These are phyloP conservation scores for Stenoptilia bipunctidactyla DNA, from an alignment of 2,888 invertebrate species.

Conservation along the genomic window DNA sequence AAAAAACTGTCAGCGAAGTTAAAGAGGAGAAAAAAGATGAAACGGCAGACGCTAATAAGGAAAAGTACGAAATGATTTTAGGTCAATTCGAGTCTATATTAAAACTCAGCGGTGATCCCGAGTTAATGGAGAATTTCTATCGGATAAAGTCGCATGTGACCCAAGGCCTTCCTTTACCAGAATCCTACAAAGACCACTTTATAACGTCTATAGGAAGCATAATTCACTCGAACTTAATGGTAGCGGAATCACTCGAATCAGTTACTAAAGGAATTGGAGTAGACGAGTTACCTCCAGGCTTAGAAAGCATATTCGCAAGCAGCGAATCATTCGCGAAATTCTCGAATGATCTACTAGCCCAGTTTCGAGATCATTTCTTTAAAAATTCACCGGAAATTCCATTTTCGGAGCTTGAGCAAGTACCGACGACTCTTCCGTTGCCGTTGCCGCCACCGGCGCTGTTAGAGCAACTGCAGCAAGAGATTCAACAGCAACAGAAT, in stretches of 20 bases:
- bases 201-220: conserved; percentile 51
- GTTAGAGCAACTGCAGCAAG: no score
- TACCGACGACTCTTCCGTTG: no score
- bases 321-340: conserved; percentile 50
- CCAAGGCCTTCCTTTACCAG: conserved; percentile 48
- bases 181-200: conserved; percentile 51
- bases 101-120: conserved; percentile 47
- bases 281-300: conserved; percentile 21
- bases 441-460: no score
- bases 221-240: conserved; percentile 39
- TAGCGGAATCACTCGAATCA: neutral
- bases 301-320: conserved; percentile 32
- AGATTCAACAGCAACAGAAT: no score
- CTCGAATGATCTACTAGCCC: conserved; percentile 30
- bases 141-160: conserved; percentile 53
- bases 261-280: conserved; percentile 19
- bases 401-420: no score
- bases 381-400: no score
- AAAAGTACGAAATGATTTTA: conserved; percentile 28
- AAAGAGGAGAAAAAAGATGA: conserved; percentile 23
- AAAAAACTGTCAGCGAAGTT: conserved; percentile 13
- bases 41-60: conserved; percentile 10
- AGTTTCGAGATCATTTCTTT: no score
- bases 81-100: conserved; percentile 52
- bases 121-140: conserved; percentile 48